Percentiles rank a stretch among this genome's conserved stretches.
Conservation (phyloP, 1,140 invertebrate species). For the Brachionus angularis region DNA sequence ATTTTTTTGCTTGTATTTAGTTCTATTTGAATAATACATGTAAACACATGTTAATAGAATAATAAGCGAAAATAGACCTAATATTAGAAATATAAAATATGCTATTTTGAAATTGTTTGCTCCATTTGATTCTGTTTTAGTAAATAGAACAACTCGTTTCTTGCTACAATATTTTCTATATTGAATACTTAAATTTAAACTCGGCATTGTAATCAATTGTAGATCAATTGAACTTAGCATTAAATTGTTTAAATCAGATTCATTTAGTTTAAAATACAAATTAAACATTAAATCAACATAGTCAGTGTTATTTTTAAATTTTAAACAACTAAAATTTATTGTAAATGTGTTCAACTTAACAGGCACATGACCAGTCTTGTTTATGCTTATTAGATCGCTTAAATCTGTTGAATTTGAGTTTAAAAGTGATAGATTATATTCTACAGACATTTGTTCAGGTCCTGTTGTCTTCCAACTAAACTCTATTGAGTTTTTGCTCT, state of each 20-base stretch:
- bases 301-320: background rate
- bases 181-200: background rate
- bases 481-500: constrained; percentile 1
- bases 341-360: background rate
- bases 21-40: constrained; percentile 4
- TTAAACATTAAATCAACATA: constrained; percentile 6
- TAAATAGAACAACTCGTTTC: background rate
- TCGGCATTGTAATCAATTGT: constrained; percentile 6
- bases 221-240: background rate
- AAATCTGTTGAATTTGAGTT: background rate
- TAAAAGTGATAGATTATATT: background rate
- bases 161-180: constrained; percentile 22
- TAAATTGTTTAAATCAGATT: background rate
- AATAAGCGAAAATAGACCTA: background rate
- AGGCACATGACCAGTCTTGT: background rate
- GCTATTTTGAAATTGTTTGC: background rate
- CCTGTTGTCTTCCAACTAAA: constrained; percentile 32
- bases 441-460: constrained; percentile 5
- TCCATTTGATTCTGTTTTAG: background rate
- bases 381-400: background rate
- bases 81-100: constrained; percentile 19
- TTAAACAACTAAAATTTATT: background rate
- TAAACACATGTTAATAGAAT: background rate
- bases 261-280: background rate
- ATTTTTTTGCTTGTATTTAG: constrained; percentile 6